phyloP scores from a whole-genome alignment of 2,888 invertebrate genomes.

The Osmoderma eremita region DNA sequence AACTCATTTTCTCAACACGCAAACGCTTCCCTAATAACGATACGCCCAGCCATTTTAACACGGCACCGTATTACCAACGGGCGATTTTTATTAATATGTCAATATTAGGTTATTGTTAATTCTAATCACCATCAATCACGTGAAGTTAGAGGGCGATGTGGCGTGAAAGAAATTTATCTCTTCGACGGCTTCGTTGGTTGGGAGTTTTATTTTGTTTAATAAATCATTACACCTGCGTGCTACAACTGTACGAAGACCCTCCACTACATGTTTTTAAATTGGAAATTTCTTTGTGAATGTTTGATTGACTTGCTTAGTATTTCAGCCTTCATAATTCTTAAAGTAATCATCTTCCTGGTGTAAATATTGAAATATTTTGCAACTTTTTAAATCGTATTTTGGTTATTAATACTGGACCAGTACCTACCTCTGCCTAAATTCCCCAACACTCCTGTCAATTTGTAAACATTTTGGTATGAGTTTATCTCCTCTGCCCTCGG shows the following conservation, averaged over 20 bases:
- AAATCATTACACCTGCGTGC: slow-evolving; percentile 5
- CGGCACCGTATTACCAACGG: not conserved
- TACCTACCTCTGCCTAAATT: too few relatives aligned
- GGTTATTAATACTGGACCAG: too few relatives aligned
- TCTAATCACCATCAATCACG: slow-evolving; percentile 9
- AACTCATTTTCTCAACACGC: slow-evolving; percentile 2
- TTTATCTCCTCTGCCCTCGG: too few relatives aligned
- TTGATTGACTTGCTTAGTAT: too few relatives aligned
- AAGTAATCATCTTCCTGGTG: too few relatives aligned
- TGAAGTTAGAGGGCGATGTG: not conserved
- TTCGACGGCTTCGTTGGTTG: not conserved
- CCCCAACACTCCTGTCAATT: too few relatives aligned
- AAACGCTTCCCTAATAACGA: slow-evolving; percentile 7
- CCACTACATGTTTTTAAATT: too few relatives aligned
- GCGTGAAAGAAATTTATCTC: slow-evolving; percentile 10
- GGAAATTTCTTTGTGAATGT: too few relatives aligned
- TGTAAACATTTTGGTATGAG: too few relatives aligned
- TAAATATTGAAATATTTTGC: too few relatives aligned
- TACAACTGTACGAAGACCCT: not conserved
- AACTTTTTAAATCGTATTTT: too few relatives aligned
- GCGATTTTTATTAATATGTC: slow-evolving; percentile 39
- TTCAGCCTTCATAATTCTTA: too few relatives aligned
- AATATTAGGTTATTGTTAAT: slow-evolving; percentile 38
- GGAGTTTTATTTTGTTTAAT: not conserved
- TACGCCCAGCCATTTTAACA: slow-evolving; percentile 15